phyloP scores from a whole-genome alignment of 2,888 invertebrate genomes.

The Chymomyza amoena region DNA sequence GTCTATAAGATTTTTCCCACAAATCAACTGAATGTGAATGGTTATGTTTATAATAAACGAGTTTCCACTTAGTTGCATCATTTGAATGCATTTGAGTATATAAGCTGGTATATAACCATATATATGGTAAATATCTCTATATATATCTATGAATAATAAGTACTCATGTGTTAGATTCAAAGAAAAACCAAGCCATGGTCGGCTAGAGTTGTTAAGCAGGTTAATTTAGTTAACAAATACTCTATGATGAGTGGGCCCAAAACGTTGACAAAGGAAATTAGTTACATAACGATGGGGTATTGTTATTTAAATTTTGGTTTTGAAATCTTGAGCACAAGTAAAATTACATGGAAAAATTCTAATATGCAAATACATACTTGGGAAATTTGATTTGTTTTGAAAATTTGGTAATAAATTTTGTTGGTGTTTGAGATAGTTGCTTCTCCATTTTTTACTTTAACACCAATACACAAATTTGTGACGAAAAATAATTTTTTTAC shows the following conservation, averaged over 20 bases:
- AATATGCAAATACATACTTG: too few relatives aligned
- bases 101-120: neutral
- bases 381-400: too few relatives aligned
- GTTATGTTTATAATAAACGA: constrained; percentile 6
- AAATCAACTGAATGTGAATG: constrained; percentile 47
- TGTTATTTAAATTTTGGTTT: too few relatives aligned
- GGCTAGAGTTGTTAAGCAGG: constrained; percentile 5
- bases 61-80: constrained; percentile 24
- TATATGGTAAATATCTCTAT: neutral
- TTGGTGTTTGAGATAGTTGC: too few relatives aligned
- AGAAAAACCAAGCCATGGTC: constrained; percentile 44
- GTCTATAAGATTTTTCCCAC: constrained; percentile 43
- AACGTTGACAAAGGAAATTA: neutral
- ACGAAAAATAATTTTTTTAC: too few relatives aligned
- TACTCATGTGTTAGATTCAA: constrained; percentile 24
- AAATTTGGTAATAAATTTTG: too few relatives aligned
- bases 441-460: too few relatives aligned
- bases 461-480: too few relatives aligned
- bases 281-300: too few relatives aligned
- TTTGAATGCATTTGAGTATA: constrained; percentile 25
- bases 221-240: constrained; percentile 18
- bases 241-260: neutral
- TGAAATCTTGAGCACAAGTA: too few relatives aligned
- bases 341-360: too few relatives aligned
- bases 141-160: neutral